phyloP scores from a whole-genome alignment of 2,888 invertebrate species.

The Macropis europaea region DNA sequence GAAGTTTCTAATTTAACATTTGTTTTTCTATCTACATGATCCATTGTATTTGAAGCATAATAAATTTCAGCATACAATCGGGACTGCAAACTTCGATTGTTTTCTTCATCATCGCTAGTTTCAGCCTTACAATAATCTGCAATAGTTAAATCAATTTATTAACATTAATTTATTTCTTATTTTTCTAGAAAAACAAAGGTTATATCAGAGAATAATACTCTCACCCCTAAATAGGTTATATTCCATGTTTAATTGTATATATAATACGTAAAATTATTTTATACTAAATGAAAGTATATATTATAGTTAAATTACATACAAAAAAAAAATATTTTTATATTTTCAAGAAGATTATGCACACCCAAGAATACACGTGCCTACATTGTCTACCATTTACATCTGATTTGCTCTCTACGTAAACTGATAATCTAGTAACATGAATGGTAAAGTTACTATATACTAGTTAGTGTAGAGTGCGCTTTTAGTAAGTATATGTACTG shows the following conservation, averaged over 20 bases:
- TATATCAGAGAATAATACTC: background rate
- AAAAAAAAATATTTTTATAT: background rate
- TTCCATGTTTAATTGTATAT: slow-evolving; percentile 8
- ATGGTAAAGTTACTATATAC: too few relatives aligned
- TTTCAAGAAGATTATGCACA: background rate
- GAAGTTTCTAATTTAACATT: background rate
- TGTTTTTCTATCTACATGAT: background rate
- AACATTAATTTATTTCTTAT: background rate
- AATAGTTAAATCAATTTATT: slow-evolving; percentile 1
- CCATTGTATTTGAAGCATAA: slow-evolving; percentile 43
- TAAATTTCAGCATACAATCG: slow-evolving; percentile 72
- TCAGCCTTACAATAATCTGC: slow-evolving; percentile 49
- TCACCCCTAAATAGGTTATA: slow-evolving; percentile 34
- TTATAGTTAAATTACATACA: background rate
- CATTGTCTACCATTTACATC: background rate
- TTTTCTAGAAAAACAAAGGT: slow-evolving; percentile 1
- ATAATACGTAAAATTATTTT: background rate
- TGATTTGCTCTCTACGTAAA: background rate
- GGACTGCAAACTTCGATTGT: slow-evolving; percentile 65
- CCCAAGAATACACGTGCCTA: slow-evolving; percentile 17
- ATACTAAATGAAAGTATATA: background rate
- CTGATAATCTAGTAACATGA: background rate
- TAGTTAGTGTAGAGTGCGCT: background rate
- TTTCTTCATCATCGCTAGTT: slow-evolving; percentile 47
- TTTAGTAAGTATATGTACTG: background rate